phyloP scores from a whole-genome alignment of 92 coral and sea anemone genomes.

The Umimayanthus kanabou region DNA sequence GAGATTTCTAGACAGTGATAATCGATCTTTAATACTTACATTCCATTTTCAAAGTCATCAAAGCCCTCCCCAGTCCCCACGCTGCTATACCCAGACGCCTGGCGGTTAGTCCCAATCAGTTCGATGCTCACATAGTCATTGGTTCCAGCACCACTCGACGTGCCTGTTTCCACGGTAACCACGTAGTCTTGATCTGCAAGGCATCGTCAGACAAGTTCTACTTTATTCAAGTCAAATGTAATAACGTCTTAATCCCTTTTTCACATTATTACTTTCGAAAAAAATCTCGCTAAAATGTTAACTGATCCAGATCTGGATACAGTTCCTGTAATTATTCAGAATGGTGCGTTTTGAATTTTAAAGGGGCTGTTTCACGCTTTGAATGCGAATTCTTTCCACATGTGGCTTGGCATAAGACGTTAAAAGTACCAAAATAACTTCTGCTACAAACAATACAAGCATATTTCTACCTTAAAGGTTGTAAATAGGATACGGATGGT shows the following conservation, averaged over 20 bases:
- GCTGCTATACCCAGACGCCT: slow-evolving; percentile 34
- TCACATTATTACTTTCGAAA: not conserved
- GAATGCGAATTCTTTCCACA: too few species aligned
- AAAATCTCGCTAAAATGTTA: too few species aligned
- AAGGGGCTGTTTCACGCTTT: too few species aligned
- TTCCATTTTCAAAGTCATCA: slow-evolving; percentile 29
- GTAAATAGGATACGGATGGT: too few species aligned
- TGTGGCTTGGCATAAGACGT: too few species aligned
- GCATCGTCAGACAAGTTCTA: not conserved
- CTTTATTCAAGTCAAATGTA: not conserved
- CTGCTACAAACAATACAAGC: too few species aligned
- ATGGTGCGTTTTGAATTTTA: too few species aligned
- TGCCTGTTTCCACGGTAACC: slow-evolving; percentile 26
- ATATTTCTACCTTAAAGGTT: too few species aligned
- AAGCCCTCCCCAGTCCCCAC: slow-evolving; percentile 47
- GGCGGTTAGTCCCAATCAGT: not conserved
- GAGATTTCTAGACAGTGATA: too few species aligned
- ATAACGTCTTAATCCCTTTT: not conserved
- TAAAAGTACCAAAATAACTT: too few species aligned
- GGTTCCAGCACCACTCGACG: not conserved
- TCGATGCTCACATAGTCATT: not conserved
- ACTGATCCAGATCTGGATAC: too few species aligned
- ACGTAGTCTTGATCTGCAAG: slow-evolving; percentile 6
- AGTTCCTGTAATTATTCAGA: too few species aligned
- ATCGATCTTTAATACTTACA: slow-evolving; percentile 3